Evolutionary conservation across 2,113 vertebrate species (phyloP).

Genomic region (Macrotus californicus): DNA sequence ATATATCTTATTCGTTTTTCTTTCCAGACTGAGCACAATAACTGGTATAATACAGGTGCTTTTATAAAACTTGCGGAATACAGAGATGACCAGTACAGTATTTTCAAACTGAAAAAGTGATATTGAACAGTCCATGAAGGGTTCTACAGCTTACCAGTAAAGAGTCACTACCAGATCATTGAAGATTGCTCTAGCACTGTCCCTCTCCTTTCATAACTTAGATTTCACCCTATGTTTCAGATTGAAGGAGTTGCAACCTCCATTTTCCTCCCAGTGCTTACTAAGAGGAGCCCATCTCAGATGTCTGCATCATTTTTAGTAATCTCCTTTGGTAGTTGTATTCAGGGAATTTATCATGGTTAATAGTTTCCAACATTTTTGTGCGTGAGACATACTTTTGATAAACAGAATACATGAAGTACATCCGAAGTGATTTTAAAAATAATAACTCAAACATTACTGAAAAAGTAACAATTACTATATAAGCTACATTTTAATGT

Average conservation of each 20-base stretch:
- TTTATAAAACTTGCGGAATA: not conserved
- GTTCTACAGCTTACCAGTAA: not conserved
- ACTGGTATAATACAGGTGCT: not conserved
- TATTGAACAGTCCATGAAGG: not conserved
- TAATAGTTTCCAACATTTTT: not conserved
- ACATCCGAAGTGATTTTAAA: not conserved
- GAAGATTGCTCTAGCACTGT: not conserved
- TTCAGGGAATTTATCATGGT: not conserved
- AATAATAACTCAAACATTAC: not conserved
- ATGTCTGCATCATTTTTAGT: not conserved
- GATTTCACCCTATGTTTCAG: not conserved
- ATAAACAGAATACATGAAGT: not conserved
- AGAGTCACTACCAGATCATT: not conserved
- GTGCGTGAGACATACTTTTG: not conserved
- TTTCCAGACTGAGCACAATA: not conserved
- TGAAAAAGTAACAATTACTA: not conserved
- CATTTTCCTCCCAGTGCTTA: not conserved
- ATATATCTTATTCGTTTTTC: not conserved
- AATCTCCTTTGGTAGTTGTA: not conserved
- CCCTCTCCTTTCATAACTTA: not conserved
- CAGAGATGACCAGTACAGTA: not conserved
- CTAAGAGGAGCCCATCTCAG: not conserved
- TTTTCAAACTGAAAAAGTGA: not conserved
- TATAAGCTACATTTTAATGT: not conserved
- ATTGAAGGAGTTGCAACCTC: not conserved